Percentiles rank a stretch among this genome's conserved stretches.
These are phyloP conservation scores for Megalonaias nervosa DNA, from an alignment of 1,140 invertebrate genomes.

Conservation along the genomic window DNA sequence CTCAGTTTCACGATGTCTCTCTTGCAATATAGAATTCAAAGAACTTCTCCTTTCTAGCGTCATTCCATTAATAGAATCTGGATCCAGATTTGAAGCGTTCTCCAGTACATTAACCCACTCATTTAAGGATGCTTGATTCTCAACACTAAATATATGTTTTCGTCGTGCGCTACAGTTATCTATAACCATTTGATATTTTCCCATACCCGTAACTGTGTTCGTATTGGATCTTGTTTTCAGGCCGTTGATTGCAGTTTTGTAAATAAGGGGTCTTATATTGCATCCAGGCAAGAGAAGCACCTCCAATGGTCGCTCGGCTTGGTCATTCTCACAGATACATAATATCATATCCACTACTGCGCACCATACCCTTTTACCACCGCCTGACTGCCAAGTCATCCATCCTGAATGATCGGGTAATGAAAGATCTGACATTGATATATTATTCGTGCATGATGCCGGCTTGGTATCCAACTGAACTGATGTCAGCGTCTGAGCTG, in stretches of 20 bases:
- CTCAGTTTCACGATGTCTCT: slow-evolving; percentile 11
- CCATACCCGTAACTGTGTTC: slow-evolving; percentile 52
- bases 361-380: slow-evolving; percentile 49
- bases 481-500: background rate
- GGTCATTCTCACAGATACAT: slow-evolving; percentile 54
- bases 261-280: slow-evolving; percentile 51
- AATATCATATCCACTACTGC: slow-evolving; percentile 57
- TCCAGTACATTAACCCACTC: slow-evolving; percentile 49
- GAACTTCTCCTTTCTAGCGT: too few relatives aligned
- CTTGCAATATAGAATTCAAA: background rate
- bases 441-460: slow-evolving; percentile 29
- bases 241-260: slow-evolving; percentile 47
- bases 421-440: slow-evolving; percentile 50
- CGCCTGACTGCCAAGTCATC: slow-evolving; percentile 52
- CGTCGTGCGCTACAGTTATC: slow-evolving; percentile 41
- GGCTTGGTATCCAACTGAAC: slow-evolving; percentile 6
- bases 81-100: slow-evolving; percentile 45
- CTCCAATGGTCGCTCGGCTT: slow-evolving; percentile 44
- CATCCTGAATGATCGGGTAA: slow-evolving; percentile 50
- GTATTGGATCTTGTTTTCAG: slow-evolving; percentile 21
- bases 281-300: slow-evolving; percentile 55
- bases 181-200: slow-evolving; percentile 56
- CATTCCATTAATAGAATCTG: slow-evolving; percentile 24
- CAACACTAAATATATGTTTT: slow-evolving; percentile 51
- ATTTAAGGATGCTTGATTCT: slow-evolving; percentile 46